These are phyloP conservation scores for Archocentrus centrarchus DNA, from an alignment of 2,113 vertebrate species.

Conservation along the genomic window DNA sequence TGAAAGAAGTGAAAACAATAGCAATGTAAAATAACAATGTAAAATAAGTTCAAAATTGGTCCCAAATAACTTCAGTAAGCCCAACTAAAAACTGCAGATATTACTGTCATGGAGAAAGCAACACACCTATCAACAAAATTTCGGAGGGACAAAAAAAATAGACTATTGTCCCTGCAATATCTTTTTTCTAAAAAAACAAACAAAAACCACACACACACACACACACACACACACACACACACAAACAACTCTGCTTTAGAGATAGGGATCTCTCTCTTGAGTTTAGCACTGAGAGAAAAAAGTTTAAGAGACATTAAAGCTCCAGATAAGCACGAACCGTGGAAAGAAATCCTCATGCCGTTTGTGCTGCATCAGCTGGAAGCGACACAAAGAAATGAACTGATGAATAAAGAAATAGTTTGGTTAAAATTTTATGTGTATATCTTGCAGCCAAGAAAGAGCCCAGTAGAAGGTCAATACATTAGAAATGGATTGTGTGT, in stretches of 20 bases:
- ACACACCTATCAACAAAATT: too few species aligned
- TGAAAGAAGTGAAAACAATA: background rate
- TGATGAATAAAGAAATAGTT: conserved; percentile 26
- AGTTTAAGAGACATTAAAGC: background rate
- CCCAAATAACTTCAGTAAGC: background rate
- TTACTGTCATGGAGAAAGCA: background rate
- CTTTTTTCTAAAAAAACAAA: background rate
- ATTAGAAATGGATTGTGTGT: background rate
- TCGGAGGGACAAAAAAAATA: background rate
- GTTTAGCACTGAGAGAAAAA: background rate
- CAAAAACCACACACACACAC: too few species aligned
- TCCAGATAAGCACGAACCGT: conserved; percentile 3
- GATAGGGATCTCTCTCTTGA: background rate
- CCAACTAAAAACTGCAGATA: background rate
- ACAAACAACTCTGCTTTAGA: background rate
- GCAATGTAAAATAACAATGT: background rate
- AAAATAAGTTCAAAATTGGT: background rate
- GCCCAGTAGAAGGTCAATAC: background rate
- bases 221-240: too few species aligned
- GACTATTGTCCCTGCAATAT: background rate
- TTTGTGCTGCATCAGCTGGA: conserved; percentile 16
- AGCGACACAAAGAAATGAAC: conserved; percentile 10
- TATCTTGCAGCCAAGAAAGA: background rate
- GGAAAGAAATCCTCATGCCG: background rate
- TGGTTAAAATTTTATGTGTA: conserved; percentile 23